phyloP scores from a whole-genome alignment of 2,888 invertebrate genomes.

The Tortricodes alternella region DNA sequence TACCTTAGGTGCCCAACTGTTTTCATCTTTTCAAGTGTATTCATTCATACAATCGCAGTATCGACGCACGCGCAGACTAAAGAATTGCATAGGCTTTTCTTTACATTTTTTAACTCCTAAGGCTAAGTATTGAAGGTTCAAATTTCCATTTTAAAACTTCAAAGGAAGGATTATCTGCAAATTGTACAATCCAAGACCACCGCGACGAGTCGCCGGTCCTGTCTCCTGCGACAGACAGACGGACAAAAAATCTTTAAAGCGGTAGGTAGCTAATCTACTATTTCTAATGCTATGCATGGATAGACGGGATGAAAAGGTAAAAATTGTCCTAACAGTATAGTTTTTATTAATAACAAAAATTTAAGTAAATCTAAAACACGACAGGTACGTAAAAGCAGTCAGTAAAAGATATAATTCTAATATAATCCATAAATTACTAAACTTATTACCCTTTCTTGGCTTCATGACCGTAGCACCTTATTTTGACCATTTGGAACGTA shows the following conservation, averaged over 20 bases:
- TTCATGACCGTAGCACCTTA: too few relatives aligned
- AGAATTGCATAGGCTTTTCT: constrained; percentile 10
- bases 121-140: neutral
- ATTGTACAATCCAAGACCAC: constrained; percentile 29
- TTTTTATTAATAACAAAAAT: too few relatives aligned
- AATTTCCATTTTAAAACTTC: constrained; percentile 16
- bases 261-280: constrained; percentile 17
- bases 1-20: neutral
- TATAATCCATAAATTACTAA: too few relatives aligned
- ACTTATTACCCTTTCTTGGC: too few relatives aligned
- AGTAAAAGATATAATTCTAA: too few relatives aligned
- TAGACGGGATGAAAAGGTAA: constrained; percentile 1
- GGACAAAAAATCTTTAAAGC: constrained; percentile 1
- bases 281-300: neutral
- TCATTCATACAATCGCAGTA: constrained; percentile 18
- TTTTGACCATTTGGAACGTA: too few relatives aligned
- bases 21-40: constrained; percentile 20
- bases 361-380: too few relatives aligned
- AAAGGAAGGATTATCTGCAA: constrained; percentile 23
- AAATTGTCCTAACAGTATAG: neutral
- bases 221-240: neutral
- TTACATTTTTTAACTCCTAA: neutral
- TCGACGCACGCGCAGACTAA: constrained; percentile 7
- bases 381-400: too few relatives aligned
- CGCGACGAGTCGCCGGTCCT: constrained; percentile 6